Percentiles rank a stretch among this genome's conserved stretches.
These are phyloP conservation scores for Hippoglossus stenolepis DNA, from an alignment of 2,113 vertebrate genomes.

Conservation along the genomic window DNA sequence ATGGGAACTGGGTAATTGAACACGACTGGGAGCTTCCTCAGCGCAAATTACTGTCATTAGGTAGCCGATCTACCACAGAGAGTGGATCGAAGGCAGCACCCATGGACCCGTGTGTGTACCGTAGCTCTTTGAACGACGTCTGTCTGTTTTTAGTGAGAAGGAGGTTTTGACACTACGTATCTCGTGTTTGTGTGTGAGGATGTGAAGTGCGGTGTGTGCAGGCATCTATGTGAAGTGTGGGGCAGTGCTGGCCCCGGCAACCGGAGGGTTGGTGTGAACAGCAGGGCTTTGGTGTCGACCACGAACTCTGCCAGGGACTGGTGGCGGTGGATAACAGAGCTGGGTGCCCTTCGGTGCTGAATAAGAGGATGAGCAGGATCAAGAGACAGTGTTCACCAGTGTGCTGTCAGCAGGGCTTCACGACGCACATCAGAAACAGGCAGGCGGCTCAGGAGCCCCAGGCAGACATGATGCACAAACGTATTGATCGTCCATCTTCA, in stretches of 20 bases:
- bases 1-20: constrained; percentile 70
- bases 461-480: constrained; percentile 40
- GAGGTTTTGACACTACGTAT: constrained; percentile 11
- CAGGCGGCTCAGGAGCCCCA: constrained; percentile 30
- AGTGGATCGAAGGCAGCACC: constrained; percentile 45
- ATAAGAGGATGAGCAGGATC: constrained; percentile 68
- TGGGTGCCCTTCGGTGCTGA: constrained; percentile 58
- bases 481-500: constrained; percentile 49
- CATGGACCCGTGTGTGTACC: neutral
- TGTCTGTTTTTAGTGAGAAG: constrained; percentile 11
- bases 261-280: constrained; percentile 45
- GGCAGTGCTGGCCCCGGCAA: neutral
- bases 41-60: constrained; percentile 74
- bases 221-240: constrained; percentile 17
- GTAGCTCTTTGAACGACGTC: constrained; percentile 20
- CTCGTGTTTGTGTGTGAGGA: constrained; percentile 22
- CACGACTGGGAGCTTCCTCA: constrained; percentile 69
- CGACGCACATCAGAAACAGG: constrained; percentile 46
- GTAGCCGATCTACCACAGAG: constrained; percentile 45
- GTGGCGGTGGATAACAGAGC: constrained; percentile 66
- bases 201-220: constrained; percentile 12
- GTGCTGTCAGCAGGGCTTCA: constrained; percentile 50
- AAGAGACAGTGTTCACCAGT: constrained; percentile 52
- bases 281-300: constrained; percentile 57
- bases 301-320: constrained; percentile 50